Percentiles rank a stretch among this genome's conserved stretches.
Conservation (phyloP, 1,140 invertebrate species). For the Ips nitidus region DNA sequence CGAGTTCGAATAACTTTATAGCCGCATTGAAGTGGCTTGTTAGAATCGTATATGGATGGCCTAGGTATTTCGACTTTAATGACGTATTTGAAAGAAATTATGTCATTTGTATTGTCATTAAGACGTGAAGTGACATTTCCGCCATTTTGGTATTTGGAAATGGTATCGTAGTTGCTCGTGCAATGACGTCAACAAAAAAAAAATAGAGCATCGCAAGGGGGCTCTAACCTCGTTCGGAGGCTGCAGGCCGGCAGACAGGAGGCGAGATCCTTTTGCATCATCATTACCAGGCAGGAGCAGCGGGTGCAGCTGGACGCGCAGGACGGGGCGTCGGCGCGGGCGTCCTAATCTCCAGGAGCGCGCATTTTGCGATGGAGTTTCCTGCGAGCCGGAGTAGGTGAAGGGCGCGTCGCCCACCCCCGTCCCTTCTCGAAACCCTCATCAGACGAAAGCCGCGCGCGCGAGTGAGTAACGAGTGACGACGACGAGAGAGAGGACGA, state of each 20-base stretch:
- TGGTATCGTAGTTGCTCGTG: too few species aligned
- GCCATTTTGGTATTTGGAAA: too few species aligned
- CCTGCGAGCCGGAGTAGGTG: conserved; percentile 33
- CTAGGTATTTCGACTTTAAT: too few species aligned
- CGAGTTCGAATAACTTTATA: conserved; percentile 21
- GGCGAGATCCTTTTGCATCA: conserved; percentile 9
- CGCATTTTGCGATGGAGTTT: conserved; percentile 37
- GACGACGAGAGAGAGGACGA: conserved; percentile 13
- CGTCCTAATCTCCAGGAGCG: conserved; percentile 18
- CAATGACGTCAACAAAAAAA: background rate
- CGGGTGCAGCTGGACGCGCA: conserved; percentile 34
- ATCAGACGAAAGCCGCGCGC: conserved; percentile 23
- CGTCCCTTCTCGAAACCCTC: conserved; percentile 18
- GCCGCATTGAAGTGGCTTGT: background rate
- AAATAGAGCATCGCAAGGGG: background rate
- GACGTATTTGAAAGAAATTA: too few species aligned
- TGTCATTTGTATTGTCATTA: too few species aligned
- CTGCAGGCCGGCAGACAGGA: conserved; percentile 4
- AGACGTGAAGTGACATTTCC: too few species aligned
- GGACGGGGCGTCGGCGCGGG: conserved; percentile 34
- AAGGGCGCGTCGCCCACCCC: conserved; percentile 30
- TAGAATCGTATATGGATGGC: background rate
- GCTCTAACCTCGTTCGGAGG: conserved; percentile 19
- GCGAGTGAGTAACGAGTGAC: conserved; percentile 19
- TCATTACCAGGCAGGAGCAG: conserved; percentile 1